phyloP scores from a whole-genome alignment of 64 coral and sea anemone genomes.

The Catalaphyllia jardinei region DNA sequence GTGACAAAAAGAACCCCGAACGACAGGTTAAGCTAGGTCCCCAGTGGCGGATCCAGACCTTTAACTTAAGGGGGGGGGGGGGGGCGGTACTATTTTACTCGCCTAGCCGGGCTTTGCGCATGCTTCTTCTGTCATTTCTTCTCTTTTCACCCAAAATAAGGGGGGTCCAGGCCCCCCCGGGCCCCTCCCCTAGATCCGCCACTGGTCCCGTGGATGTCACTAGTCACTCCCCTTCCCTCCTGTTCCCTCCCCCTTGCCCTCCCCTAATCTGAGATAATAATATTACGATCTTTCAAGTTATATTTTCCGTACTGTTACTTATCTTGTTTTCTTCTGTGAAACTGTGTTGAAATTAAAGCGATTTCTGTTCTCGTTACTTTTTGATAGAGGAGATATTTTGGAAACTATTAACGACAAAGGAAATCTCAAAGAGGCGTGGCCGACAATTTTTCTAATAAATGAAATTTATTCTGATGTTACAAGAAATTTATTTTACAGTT shows the following conservation, averaged over 20 bases:
- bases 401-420: neutral
- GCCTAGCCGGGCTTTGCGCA: too few relatives aligned
- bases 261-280: neutral
- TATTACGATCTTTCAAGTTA: neutral
- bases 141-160: too few relatives aligned
- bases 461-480: conserved; percentile 1
- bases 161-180: too few relatives aligned
- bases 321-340: neutral
- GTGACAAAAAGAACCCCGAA: too few relatives aligned
- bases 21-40: too few relatives aligned
- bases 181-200: too few relatives aligned
- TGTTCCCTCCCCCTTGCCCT: neutral
- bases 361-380: neutral
- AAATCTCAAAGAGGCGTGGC: neutral
- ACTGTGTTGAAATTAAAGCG: neutral
- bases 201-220: too few relatives aligned
- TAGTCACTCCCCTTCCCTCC: neutral
- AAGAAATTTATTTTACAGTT: neutral
- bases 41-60: too few relatives aligned
- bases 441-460: neutral
- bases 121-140: too few relatives aligned
- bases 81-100: too few relatives aligned
- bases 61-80: too few relatives aligned
- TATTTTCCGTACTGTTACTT: neutral
- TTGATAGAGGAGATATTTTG: neutral